Conservation (phyloP, 2,888 invertebrate species). For the Frankliniella fusca region DNA sequence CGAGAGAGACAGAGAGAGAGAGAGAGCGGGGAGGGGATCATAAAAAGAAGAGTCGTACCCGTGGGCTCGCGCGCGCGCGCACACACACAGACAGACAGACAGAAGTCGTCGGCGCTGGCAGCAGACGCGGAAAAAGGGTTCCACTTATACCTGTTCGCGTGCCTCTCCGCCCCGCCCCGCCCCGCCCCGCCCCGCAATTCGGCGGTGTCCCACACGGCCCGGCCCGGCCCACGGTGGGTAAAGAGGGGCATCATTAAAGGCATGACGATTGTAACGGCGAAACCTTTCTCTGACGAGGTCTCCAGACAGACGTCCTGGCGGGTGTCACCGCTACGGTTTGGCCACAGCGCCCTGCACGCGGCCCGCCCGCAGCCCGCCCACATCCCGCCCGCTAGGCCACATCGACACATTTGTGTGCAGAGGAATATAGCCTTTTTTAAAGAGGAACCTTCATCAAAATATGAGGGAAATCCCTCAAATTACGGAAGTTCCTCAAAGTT, state of each 20-base stretch:
- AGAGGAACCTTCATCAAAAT: no score
- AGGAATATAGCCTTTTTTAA: no score
- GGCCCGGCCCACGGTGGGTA: background rate
- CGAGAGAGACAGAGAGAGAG: background rate
- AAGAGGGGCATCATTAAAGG: background rate
- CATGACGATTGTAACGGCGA: no score
- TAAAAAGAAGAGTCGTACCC: no score
- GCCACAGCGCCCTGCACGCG: no score
- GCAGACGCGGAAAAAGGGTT: background rate
- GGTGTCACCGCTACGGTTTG: background rate
- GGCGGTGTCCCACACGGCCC: background rate
- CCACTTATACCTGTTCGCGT: conserved; percentile 6
- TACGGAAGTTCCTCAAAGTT: no score
- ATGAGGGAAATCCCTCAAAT: no score
- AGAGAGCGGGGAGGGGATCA: background rate
- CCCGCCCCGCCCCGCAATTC: background rate
- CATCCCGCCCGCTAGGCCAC: no score
- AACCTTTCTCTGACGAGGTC: no score
- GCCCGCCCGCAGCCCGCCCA: background rate
- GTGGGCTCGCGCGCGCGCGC: background rate
- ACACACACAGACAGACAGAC: background rate
- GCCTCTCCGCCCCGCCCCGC: background rate
- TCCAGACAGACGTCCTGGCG: no score
- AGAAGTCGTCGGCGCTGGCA: background rate
- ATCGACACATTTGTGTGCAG: no score